Conservation (phyloP, 37 sponge, comb jelly and placozoan species). For the Spongilla lacustris region DNA sequence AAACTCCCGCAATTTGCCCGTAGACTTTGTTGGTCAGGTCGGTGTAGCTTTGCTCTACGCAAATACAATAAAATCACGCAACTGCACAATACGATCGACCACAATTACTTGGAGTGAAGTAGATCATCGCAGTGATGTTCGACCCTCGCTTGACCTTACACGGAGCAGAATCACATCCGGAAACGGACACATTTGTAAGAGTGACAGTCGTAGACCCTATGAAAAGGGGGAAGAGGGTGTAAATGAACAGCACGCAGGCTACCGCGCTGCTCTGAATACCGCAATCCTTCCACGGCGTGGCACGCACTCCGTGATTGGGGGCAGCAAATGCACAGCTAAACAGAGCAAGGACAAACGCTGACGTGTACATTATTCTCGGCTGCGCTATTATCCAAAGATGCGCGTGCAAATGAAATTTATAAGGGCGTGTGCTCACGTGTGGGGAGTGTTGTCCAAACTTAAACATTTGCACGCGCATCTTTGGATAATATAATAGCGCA, state of each 20-base stretch:
- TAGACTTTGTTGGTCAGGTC: slow-evolving; percentile 8
- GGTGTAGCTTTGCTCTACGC: background rate
- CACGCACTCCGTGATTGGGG: background rate
- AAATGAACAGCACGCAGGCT: background rate
- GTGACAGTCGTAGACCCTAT: background rate
- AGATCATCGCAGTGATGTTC: slow-evolving; percentile 15
- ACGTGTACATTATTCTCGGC: background rate
- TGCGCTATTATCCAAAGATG: background rate
- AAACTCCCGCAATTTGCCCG: slow-evolving; percentile 19
- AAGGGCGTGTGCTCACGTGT: background rate
- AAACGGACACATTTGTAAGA: slow-evolving; percentile 13
- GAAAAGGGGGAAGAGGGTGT: too few species aligned
- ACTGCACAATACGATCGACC: too few species aligned
- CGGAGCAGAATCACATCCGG: slow-evolving; percentile 19
- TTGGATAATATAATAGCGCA: too few species aligned
- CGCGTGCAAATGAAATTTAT: background rate
- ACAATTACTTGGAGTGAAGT: slow-evolving; percentile 22
- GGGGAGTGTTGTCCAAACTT: too few species aligned
- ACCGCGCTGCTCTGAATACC: background rate
- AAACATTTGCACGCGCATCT: too few species aligned
- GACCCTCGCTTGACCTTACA: slow-evolving; percentile 27
- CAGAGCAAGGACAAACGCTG: background rate
- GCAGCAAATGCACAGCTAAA: background rate
- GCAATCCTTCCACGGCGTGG: background rate
- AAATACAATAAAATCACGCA: background rate